phyloP scores from a whole-genome alignment of 2,113 vertebrate species.

The Brachypodius melanocephalos region DNA sequence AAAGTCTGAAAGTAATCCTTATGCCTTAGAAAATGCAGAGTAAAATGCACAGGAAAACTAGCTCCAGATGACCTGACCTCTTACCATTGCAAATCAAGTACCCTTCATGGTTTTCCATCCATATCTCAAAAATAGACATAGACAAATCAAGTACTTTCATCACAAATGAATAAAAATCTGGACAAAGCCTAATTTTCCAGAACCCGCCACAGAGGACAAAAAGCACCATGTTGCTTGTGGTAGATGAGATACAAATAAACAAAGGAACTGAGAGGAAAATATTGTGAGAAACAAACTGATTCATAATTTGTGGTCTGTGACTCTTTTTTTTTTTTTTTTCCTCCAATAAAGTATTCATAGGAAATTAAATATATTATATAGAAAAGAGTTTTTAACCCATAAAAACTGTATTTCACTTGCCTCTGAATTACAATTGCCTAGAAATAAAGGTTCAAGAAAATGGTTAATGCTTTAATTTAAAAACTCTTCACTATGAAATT shows the following conservation, averaged over 20 bases:
- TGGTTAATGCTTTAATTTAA: slow-evolving; percentile 57
- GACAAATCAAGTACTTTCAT: background rate
- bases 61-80: background rate
- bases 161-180: background rate
- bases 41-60: background rate
- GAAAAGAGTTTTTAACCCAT: background rate
- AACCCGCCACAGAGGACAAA: background rate
- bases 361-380: background rate
- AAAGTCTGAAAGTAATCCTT: background rate
- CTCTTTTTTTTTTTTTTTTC: no score
- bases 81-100: background rate
- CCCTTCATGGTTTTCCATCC: background rate
- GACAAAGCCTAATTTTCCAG: background rate
- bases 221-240: background rate
- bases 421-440: background rate
- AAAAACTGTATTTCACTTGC: background rate
- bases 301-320: background rate
- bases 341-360: background rate
- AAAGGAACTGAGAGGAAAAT: background rate
- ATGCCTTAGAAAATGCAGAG: background rate
- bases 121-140: background rate
- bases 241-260: background rate
- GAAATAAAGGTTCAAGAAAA: slow-evolving; percentile 1
- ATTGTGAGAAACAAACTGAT: background rate
- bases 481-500: slow-evolving; percentile 53